These are phyloP conservation scores for Stenoptilia bipunctidactyla DNA, from an alignment of 2,888 invertebrate genomes.

Conservation along the genomic window DNA sequence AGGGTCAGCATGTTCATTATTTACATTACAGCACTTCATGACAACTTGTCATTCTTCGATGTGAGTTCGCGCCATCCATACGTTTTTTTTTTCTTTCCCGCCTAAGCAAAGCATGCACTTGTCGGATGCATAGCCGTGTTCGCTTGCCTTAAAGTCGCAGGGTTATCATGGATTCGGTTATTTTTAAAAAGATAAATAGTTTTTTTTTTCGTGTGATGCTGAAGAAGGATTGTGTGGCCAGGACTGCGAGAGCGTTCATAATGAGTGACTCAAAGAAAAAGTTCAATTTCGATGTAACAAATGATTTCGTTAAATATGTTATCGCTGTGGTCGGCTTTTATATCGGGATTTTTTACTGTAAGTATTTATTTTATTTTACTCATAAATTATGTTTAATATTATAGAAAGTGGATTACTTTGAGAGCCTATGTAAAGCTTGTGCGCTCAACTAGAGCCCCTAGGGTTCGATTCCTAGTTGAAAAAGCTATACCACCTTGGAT, in stretches of 20 bases:
- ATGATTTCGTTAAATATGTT: conserved; percentile 45
- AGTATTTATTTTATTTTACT: conserved; percentile 28
- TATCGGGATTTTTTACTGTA: conserved; percentile 51
- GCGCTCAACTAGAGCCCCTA: no score
- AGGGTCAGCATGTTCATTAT: conserved; percentile 19
- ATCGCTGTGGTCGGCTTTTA: conserved; percentile 49
- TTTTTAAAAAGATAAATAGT: conserved; percentile 23
- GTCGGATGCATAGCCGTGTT: conserved; percentile 33
- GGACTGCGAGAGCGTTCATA: conserved; percentile 53
- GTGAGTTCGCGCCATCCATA: conserved; percentile 27
- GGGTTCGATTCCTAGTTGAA: no score
- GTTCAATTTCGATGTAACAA: conserved; percentile 44
- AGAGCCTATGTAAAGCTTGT: no score
- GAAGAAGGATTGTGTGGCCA: conserved; percentile 48
- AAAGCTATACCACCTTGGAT: no score
- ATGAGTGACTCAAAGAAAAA: conserved; percentile 62
- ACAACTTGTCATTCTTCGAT: conserved; percentile 21
- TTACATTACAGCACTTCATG: conserved; percentile 4
- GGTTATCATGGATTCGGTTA: conserved; percentile 51
- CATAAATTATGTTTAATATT: neutral
- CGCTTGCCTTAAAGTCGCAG: conserved; percentile 28
- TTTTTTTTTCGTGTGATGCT: conserved; percentile 37
- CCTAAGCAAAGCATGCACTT: conserved; percentile 22
- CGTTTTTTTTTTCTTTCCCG: conserved; percentile 13
- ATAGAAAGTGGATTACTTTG: no score